Percentiles rank a stretch among this genome's conserved stretches.
phyloP scores from a whole-genome alignment of 2,888 invertebrate genomes.

The Mythimna pallens region DNA sequence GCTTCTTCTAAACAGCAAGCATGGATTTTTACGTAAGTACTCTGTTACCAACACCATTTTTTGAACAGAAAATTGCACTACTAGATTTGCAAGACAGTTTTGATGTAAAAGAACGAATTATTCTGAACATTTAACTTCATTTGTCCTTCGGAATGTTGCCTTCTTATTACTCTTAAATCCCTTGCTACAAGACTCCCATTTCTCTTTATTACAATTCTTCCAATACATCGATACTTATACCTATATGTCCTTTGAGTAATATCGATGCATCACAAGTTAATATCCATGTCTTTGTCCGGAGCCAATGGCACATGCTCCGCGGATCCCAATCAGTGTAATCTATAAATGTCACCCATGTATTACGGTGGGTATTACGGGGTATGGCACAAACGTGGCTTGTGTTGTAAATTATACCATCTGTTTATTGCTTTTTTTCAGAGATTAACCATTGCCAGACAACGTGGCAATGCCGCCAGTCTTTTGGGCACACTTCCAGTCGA shows the following conservation, averaged over 20 bases:
- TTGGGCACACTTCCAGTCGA: too few species aligned
- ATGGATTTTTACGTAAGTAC: too few species aligned
- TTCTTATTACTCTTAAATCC: neutral
- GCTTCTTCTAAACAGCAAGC: too few species aligned
- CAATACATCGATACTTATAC: neutral
- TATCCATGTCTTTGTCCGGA: constrained; percentile 32
- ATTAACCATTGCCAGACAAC: too few species aligned
- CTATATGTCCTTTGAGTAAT: neutral
- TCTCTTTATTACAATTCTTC: neutral
- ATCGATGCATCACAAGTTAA: constrained; percentile 40
- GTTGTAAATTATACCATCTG: constrained; percentile 22
- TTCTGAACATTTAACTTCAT: neutral
- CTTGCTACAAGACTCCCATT: neutral
- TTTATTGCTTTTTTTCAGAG: too few species aligned
- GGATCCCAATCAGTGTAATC: constrained; percentile 40
- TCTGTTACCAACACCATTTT: too few species aligned
- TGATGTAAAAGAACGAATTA: neutral
- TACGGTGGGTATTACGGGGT: constrained; percentile 20
- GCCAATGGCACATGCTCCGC: constrained; percentile 42
- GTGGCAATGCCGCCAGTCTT: too few species aligned
- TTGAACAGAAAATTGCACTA: too few species aligned
- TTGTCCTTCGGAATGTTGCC: neutral
- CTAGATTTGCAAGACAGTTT: too few species aligned
- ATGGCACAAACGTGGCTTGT: constrained; percentile 6
- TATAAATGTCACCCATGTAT: constrained; percentile 44